A percentile compares a stretch with the other conserved stretches of the same genome.
phyloP scores from a whole-genome alignment of 1,140 invertebrate species.

The Solen grandis region DNA sequence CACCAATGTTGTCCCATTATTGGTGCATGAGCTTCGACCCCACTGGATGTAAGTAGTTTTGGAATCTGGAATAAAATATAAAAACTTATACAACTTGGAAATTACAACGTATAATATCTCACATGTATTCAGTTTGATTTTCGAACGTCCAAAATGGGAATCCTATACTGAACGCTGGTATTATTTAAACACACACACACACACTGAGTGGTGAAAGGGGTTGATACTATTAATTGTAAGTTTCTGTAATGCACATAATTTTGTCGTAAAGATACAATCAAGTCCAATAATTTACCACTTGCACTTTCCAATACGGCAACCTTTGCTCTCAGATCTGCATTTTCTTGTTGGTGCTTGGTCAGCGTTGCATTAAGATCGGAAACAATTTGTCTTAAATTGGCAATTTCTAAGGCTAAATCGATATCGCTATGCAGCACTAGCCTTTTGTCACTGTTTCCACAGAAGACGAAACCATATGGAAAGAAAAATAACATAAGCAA shows the following conservation, averaged over 20 bases:
- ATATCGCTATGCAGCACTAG: not conserved
- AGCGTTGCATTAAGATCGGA: not conserved
- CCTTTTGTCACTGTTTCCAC: not conserved
- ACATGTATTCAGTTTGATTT: not conserved
- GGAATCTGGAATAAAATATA: not conserved
- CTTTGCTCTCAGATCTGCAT: not conserved
- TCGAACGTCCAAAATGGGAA: not conserved
- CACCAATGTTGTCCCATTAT: conserved; percentile 2
- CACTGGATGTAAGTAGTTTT: conserved; percentile 1
- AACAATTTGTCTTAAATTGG: not conserved
- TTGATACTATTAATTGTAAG: too few relatives aligned
- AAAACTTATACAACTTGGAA: not conserved
- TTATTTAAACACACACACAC: not conserved
- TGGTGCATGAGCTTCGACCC: conserved; percentile 12
- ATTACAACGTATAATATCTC: not conserved
- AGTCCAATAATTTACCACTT: not conserved
- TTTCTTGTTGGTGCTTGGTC: not conserved
- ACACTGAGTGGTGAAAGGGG: not conserved
- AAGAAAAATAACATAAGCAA: too few relatives aligned
- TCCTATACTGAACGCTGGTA: not conserved
- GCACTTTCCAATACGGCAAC: not conserved
- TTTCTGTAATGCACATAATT: not conserved
- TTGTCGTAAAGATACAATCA: not conserved
- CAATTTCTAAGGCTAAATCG: not conserved
- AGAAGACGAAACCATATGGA: too few relatives aligned